Evolutionary conservation across 2,888 invertebrate genomes (phyloP), one percentile per base, ranked within the genome.

Genomic region (Tenthredo amoena): DNA sequence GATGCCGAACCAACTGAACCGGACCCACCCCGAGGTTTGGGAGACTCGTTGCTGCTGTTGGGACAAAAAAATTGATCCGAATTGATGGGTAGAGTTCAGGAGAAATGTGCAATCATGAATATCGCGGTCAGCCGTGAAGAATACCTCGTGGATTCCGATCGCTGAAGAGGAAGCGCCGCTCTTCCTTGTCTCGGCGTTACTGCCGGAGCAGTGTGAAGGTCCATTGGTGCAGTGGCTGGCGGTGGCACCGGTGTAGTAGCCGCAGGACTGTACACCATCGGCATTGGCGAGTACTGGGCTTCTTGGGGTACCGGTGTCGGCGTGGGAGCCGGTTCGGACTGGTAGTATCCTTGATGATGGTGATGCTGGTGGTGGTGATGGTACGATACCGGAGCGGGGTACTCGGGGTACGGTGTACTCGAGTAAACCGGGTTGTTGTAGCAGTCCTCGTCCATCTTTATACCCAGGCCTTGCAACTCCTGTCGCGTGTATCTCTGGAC

Each of bases 381-480:
- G 83, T 91, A 91, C 43, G 91, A 86, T 26, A 92, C 88, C 7
- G 91, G 84, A 31, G 88, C 85, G 40, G 90, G 83, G 83, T 91
- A 92, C 12, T 92, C 92, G 10, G 92, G 87, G 76, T 92, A 92
- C 37, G 91, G 90, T n/a, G 87, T 86, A 10, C 87, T 85, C 26
- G 89, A 87, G 84, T 92, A 93, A 50, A 92, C 92, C 62, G 91
- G 88, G 74, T 91, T 95, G 91, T 96, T 96, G 92, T 96, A 97
- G 92, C 97, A 97, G 90, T 97, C 97, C 91, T 97, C 97, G 92
- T 97, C 97, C 97, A 97, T 97, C 94, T 97, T 97, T 90, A 97
- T 96, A 47, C 96, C 96, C 89, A 96, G 95, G 89, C 95, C 95
- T 68, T 95, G 94, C 92, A 96, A 95, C 93, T 95, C 96, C 92